Conservation (phyloP, 2,888 invertebrate species). For the Thereva nobilitata region DNA sequence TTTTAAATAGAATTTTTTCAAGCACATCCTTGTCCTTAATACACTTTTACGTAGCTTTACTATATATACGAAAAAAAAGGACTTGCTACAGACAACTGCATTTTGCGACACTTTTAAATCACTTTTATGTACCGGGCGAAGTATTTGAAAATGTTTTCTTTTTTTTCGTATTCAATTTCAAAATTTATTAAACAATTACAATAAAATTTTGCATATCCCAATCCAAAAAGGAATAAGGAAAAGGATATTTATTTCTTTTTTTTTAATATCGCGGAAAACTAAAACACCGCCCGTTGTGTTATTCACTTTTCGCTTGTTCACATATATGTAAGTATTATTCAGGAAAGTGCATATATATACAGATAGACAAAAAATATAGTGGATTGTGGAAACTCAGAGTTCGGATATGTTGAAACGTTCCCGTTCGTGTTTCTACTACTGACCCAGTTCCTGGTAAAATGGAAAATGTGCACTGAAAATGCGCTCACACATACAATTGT, state of each 20-base stretch:
- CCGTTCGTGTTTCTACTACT: conserved; percentile 43
- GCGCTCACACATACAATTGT: conserved; percentile 18
- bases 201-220: too few relatives aligned
- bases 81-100: too few relatives aligned
- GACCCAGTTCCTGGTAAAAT: conserved; percentile 43
- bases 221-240: background rate
- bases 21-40: too few relatives aligned
- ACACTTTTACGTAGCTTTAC: too few relatives aligned
- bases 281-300: conserved; percentile 29
- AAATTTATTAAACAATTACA: too few relatives aligned
- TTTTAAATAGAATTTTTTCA: too few relatives aligned
- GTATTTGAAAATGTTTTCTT: too few relatives aligned
- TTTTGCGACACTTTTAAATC: too few relatives aligned
- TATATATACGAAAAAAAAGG: too few relatives aligned
- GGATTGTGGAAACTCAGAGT: conserved; percentile 13
- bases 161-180: too few relatives aligned
- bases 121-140: too few relatives aligned
- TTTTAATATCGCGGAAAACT: conserved; percentile 1
- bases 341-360: background rate
- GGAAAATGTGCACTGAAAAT: conserved; percentile 41
- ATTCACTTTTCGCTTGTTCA: conserved; percentile 4
- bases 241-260: background rate
- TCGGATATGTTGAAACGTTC: conserved; percentile 38
- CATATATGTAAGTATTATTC: background rate
- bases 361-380: conserved; percentile 7